These are phyloP conservation scores for Micropterix aruncella DNA, from an alignment of 2,888 invertebrate genomes.

Conservation along the genomic window DNA sequence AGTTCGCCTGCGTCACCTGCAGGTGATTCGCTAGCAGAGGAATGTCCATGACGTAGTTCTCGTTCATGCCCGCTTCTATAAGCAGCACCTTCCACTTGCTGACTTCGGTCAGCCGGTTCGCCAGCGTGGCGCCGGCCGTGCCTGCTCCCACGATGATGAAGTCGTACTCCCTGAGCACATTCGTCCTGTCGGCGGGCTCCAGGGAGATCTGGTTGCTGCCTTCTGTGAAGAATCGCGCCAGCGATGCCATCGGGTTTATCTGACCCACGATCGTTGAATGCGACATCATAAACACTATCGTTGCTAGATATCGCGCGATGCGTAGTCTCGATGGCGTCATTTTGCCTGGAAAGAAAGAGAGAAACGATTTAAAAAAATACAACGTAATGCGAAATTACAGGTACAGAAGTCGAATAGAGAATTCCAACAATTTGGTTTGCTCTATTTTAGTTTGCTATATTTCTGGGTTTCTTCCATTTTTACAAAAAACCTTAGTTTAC, in stretches of 20 bases:
- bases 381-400: no score
- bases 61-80: constrained; percentile 58
- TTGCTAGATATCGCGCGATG: no score
- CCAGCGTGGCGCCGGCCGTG: constrained; percentile 64
- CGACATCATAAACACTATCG: no score
- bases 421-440: no score
- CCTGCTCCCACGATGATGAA: constrained; percentile 71
- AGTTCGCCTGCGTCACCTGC: constrained; percentile 59
- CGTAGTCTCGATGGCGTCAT: no score
- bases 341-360: no score
- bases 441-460: no score
- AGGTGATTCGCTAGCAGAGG: constrained; percentile 59
- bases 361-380: no score
- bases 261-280: no score
- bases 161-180: constrained; percentile 47
- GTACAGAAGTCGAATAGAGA: no score
- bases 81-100: constrained; percentile 52
- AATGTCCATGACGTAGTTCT: constrained; percentile 61
- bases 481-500: no score
- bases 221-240: constrained; percentile 37
- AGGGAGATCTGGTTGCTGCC: constrained; percentile 33
- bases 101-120: constrained; percentile 58
- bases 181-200: constrained; percentile 39
- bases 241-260: constrained; percentile 27
- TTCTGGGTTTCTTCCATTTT: no score